Evolutionary conservation across 2,797 vertebrate species (phyloP).

Genomic region (Sternarchorhynchus goeldii): DNA sequence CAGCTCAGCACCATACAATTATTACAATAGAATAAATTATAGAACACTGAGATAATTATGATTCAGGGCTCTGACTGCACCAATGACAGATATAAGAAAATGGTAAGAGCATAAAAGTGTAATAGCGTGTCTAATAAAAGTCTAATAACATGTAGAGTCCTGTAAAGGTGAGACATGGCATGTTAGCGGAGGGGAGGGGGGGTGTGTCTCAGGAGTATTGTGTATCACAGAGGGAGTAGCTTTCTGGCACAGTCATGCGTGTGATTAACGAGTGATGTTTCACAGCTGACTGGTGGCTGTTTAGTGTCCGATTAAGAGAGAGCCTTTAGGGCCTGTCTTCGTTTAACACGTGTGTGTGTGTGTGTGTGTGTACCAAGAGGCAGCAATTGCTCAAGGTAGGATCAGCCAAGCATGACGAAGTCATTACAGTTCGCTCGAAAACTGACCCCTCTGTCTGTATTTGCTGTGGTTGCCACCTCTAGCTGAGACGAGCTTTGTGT

Average conservation of each 20-base stretch:
- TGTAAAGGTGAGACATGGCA: too few relatives aligned
- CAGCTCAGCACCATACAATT: too few relatives aligned
- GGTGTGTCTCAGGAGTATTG: background rate
- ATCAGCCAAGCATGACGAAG: slow-evolving; percentile 43
- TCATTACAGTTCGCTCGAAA: slow-evolving; percentile 41
- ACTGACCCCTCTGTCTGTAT: slow-evolving; percentile 23
- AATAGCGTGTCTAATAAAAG: too few relatives aligned
- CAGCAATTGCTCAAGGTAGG: slow-evolving; percentile 42
- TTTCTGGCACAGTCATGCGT: background rate
- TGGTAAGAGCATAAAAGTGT: too few relatives aligned
- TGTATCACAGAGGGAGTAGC: background rate
- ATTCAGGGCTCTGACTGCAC: too few relatives aligned
- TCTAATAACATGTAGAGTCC: too few relatives aligned
- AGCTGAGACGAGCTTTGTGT: slow-evolving; percentile 8
- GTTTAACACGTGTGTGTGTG: slow-evolving; percentile 35
- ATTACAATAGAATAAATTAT: too few relatives aligned
- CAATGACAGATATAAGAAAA: too few relatives aligned
- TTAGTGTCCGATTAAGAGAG: slow-evolving; percentile 50
- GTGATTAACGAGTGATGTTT: slow-evolving; percentile 25
- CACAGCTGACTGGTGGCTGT: slow-evolving; percentile 39
- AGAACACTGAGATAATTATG: too few relatives aligned
- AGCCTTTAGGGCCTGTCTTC: slow-evolving; percentile 40
- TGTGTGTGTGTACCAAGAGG: slow-evolving; percentile 37
- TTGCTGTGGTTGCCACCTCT: background rate
- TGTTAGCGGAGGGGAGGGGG: too few relatives aligned